Conservation (phyloP, 2,797 vertebrate genomes). For the Valencia hispanica region DNA sequence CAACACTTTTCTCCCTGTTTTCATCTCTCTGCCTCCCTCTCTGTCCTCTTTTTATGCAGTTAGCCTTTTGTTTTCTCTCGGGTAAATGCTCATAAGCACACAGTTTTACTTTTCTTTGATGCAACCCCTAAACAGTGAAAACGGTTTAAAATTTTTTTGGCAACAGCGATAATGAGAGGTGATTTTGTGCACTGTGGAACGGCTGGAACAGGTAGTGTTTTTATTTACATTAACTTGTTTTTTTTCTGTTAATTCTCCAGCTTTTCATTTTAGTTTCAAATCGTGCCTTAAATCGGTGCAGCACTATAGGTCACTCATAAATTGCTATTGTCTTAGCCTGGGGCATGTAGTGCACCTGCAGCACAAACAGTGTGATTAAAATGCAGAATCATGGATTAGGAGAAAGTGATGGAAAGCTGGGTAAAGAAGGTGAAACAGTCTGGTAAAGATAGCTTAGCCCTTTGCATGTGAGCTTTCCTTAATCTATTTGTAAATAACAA, state of each 20-base stretch:
- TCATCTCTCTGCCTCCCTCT: conserved; percentile 3
- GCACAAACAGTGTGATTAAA: conserved; percentile 15
- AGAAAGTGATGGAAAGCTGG: not conserved
- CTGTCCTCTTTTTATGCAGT: not conserved
- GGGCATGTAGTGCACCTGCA: conserved; percentile 1
- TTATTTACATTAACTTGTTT: conserved; percentile 37
- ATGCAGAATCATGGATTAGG: conserved; percentile 1
- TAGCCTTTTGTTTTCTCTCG: conserved; percentile 30
- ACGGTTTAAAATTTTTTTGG: conserved; percentile 52
- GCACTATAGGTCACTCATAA: conserved; percentile 12
- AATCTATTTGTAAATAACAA: conserved; percentile 8
- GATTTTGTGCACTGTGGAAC: conserved; percentile 32
- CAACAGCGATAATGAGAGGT: conserved; percentile 47
- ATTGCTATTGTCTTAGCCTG: conserved; percentile 23
- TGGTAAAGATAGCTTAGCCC: not conserved
- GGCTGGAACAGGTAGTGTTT: conserved; percentile 23
- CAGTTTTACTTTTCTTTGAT: conserved; percentile 45
- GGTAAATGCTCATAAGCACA: conserved; percentile 22
- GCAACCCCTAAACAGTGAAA: conserved; percentile 41
- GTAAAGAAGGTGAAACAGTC: not conserved
- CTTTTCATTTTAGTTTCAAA: conserved; percentile 22
- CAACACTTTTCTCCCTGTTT: conserved; percentile 19
- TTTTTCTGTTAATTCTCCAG: conserved; percentile 4
- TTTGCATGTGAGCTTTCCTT: not conserved
- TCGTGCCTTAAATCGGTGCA: conserved; percentile 21